Conservation (phyloP, 2,113 vertebrate genomes). For the Electrona antarctica region DNA sequence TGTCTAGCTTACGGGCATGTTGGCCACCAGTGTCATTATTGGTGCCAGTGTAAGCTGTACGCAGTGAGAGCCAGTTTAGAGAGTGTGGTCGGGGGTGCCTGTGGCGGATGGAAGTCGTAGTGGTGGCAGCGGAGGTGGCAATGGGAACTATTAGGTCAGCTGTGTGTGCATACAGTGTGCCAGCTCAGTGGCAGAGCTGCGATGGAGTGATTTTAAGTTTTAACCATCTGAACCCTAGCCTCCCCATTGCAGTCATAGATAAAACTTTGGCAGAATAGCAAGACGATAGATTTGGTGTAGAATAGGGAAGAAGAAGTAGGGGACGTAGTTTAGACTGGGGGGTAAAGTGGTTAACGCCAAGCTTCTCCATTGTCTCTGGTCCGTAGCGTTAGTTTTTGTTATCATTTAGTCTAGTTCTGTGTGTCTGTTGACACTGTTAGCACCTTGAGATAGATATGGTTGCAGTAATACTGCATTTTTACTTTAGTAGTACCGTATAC, state of each 20-base stretch:
- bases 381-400: constrained; percentile 15
- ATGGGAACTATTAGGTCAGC: constrained; percentile 35
- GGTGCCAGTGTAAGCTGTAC: constrained; percentile 54
- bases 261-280: too few species aligned
- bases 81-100: constrained; percentile 54
- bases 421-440: not conserved
- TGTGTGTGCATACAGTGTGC: constrained; percentile 18
- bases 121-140: constrained; percentile 24
- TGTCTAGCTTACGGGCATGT: constrained; percentile 45
- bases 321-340: too few species aligned
- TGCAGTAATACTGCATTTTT: too few species aligned
- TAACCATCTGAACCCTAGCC: constrained; percentile 13
- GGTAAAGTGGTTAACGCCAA: not conserved
- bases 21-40: constrained; percentile 44
- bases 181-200: constrained; percentile 31
- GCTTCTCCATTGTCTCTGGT: constrained; percentile 18
- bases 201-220: constrained; percentile 36
- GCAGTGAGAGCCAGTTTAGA: constrained; percentile 51
- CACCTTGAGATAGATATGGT: not conserved
- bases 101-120: constrained; percentile 32
- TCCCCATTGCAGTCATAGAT: too few species aligned
- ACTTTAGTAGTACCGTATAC: too few species aligned
- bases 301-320: too few species aligned
- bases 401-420: not conserved
- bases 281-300: too few species aligned